Conservation (phyloP, 2,797 vertebrate species). For the Scarus forsteni region DNA sequence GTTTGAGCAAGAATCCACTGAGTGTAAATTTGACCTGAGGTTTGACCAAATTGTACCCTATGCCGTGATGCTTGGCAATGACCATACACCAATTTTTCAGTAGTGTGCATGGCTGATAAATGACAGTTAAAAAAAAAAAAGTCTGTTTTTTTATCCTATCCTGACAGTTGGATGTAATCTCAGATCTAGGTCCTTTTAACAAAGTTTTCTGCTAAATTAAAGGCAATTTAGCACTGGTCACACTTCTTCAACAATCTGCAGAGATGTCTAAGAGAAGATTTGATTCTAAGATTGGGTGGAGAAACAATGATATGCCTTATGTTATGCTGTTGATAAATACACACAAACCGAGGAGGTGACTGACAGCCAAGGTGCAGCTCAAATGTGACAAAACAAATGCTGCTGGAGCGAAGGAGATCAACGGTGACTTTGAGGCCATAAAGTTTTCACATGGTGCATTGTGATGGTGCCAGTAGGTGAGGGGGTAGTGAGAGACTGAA, state of each 20-base stretch:
- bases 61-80: no score
- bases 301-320: neutral
- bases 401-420: constrained; percentile 52
- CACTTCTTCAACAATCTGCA: constrained; percentile 32
- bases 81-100: no score
- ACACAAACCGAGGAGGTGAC: constrained; percentile 7
- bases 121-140: no score
- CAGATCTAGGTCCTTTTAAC: constrained; percentile 63
- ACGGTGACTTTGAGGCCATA: constrained; percentile 54
- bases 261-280: constrained; percentile 21
- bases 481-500: constrained; percentile 18
- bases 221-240: constrained; percentile 50
- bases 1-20: no score
- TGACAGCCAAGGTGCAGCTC: constrained; percentile 39
- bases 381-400: constrained; percentile 36
- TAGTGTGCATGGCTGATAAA: no score
- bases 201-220: constrained; percentile 52
- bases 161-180: constrained; percentile 57
- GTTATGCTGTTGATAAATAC: constrained; percentile 8
- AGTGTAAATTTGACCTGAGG: no score
- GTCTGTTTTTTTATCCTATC: no score
- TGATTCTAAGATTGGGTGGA: constrained; percentile 12
- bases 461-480: constrained; percentile 33
- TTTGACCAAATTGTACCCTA: no score
- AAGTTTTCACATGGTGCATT: constrained; percentile 45